Percentiles rank a stretch among this genome's conserved stretches.
Evolutionary conservation across 2,113 vertebrate genomes (phyloP).

Genomic region (Chaenogobius annularis): DNA sequence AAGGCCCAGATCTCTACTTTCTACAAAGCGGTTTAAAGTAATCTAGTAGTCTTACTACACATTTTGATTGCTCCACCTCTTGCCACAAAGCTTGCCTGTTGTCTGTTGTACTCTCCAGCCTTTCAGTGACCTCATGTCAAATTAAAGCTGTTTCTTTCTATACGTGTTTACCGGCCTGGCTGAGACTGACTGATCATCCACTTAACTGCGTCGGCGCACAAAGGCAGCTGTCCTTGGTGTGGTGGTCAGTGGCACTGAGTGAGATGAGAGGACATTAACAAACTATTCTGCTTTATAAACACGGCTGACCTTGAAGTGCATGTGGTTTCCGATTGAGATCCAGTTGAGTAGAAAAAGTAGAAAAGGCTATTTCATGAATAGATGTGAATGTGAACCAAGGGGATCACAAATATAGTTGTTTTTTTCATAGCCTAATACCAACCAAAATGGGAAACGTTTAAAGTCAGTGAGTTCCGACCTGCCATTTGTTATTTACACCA

Average conservation of each 20-base stretch:
- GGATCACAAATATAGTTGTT: no score
- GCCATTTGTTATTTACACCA: no score
- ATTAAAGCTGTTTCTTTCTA: background rate
- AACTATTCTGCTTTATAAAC: background rate
- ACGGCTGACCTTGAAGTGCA: background rate
- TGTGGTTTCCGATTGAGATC: no score
- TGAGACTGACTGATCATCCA: background rate
- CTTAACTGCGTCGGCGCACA: background rate
- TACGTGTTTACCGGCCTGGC: background rate
- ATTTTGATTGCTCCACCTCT: no score
- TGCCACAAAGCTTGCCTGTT: no score
- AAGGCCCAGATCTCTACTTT: no score
- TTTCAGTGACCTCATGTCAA: background rate
- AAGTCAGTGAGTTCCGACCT: background rate
- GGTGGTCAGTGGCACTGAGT: background rate
- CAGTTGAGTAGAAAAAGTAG: no score
- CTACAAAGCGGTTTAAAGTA: no score
- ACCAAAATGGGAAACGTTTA: background rate
- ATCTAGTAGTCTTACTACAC: no score
- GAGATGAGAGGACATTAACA: background rate
- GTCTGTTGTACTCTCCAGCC: background rate
- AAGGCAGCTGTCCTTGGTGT: background rate
- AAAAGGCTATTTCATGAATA: no score
- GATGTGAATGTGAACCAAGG: no score
- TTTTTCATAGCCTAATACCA: no score